These are phyloP conservation scores for Sebastes umbrosus DNA, from an alignment of 2,797 vertebrate genomes.

Conservation along the genomic window DNA sequence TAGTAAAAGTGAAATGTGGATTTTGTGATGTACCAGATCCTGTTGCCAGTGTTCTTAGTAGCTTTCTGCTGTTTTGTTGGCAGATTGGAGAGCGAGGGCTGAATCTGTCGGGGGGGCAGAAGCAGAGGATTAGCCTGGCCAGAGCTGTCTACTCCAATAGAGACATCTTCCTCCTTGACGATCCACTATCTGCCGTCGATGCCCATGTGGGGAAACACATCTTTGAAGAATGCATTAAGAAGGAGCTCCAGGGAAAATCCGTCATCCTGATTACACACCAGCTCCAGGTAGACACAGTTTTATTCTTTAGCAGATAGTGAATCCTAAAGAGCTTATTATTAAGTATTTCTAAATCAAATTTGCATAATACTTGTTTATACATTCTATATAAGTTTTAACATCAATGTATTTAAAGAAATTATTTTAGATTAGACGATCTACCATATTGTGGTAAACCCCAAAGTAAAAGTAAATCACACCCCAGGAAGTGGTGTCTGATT, in stretches of 20 bases:
- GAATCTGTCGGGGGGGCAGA: constrained; percentile 87
- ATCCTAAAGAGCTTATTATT: not conserved
- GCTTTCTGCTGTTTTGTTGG: constrained; percentile 19
- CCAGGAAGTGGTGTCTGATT: no score
- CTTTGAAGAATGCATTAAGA: constrained; percentile 85
- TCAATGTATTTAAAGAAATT: no score
- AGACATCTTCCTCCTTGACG: constrained; percentile 84
- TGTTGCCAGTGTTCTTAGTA: not conserved
- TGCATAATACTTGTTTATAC: not conserved
- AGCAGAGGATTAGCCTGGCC: constrained; percentile 85
- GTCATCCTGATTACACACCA: constrained; percentile 84
- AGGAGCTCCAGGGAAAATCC: constrained; percentile 79
- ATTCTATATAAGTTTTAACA: no score
- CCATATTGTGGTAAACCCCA: not conserved
- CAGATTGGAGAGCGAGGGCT: constrained; percentile 85
- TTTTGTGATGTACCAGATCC: not conserved
- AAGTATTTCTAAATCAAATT: not conserved
- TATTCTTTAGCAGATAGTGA: not conserved
- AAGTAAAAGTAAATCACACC: no score
- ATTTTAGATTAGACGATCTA: no score
- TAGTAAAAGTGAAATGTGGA: not conserved
- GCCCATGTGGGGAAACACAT: constrained; percentile 83
- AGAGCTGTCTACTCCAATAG: constrained; percentile 81
- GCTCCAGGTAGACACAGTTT: constrained; percentile 76
- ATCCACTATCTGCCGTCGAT: constrained; percentile 85